Evolutionary conservation across 2,888 invertebrate species (phyloP), one percentile per base, ranked within the genome.

Genomic region (Physocephala rufipes): DNA sequence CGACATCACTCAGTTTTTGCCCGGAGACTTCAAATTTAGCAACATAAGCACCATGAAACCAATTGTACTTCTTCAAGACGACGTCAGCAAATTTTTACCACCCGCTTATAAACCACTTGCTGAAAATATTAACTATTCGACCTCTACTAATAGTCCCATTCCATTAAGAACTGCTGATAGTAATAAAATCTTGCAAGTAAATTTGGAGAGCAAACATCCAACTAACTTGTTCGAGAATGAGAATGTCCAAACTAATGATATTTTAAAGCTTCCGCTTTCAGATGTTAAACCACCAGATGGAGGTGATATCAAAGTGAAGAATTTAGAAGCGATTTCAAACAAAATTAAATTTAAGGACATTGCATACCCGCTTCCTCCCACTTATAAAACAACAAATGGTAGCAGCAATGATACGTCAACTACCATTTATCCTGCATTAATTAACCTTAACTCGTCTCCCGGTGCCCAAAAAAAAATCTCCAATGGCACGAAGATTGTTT

Each of bases 401-500:
- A 59, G n/a, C 4, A 59, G 61, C 47, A 62, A 61, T 28, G 28
- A 70, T 12, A 76, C 77, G 1, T 79, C 79, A 0, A 78, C 76
- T 9, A 73, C 75, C 71, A 13, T 19, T 24, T 12, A 47, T 49
- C 24, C 58, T 4, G 15, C 76, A 4, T 83, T 80, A 49, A 77
- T 82, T 24, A 83, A 88, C 9, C 30, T 28, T 3, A 66, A 58
- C 5, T 43, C 43, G 19, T 26, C 13, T 3, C 12, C 21, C 21
- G 9, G 9, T 21, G 2, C 53, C 53, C 5, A 4, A 36, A 36
- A 36, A n/a, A 83, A 88, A 49, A 79, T 85, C 16, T 77, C 89
- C 3, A 87, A 84, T 53, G 78, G 89, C 2, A 87, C 90, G 19
- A 93, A 93, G 85, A 84, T 94, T 13, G 92, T 94, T 0, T 95